A percentile compares a stretch with the other conserved stretches of the same genome.
Conservation (phyloP, 2,797 vertebrate species). For the Coccyzus lansbergi region DNA sequence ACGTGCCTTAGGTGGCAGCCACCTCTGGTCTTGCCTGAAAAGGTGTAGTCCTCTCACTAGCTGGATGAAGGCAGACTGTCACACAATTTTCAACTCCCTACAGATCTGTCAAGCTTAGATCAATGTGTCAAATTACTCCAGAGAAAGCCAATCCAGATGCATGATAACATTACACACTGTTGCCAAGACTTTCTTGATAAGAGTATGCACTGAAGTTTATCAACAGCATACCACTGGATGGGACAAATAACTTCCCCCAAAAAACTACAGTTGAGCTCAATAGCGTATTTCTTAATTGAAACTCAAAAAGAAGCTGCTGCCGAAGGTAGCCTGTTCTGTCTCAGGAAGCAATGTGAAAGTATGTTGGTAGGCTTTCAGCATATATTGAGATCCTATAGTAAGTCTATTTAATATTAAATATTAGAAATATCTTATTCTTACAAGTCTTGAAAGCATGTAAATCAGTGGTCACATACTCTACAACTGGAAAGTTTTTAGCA, state of each 20-base stretch:
- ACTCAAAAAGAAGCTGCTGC: neutral
- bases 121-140: neutral
- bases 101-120: neutral
- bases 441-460: neutral
- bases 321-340: neutral
- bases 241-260: neutral
- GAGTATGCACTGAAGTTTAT: neutral
- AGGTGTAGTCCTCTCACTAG: neutral
- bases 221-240: neutral
- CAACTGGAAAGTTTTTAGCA: neutral
- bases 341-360: neutral
- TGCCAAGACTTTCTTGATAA: neutral
- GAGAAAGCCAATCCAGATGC: neutral
- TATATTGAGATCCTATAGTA: neutral
- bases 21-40: neutral
- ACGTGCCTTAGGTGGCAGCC: rapidly evolving
- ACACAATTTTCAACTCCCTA: neutral
- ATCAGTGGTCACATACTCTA: neutral
- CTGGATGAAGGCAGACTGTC: neutral
- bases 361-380: neutral
- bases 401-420: neutral
- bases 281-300: neutral
- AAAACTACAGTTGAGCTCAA: neutral
- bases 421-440: neutral
- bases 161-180: neutral